phyloP scores from a whole-genome alignment of 2,888 invertebrate genomes.

The Drosophila melanosoma region DNA sequence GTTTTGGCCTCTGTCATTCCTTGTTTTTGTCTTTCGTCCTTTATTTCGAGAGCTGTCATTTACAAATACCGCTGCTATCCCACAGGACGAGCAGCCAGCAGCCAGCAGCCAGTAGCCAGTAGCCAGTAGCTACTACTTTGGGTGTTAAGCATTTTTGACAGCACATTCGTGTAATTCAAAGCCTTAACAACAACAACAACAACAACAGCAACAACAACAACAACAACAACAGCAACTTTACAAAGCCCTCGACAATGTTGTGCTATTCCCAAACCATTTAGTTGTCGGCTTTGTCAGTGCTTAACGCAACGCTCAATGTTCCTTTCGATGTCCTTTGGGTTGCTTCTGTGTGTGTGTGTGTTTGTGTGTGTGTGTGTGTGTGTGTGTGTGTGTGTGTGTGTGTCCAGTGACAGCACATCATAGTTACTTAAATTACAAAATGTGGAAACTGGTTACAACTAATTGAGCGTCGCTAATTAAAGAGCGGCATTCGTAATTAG shows the following conservation, averaged over 20 bases:
- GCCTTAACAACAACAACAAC: conserved; percentile 29
- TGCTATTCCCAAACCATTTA: conserved; percentile 61
- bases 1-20: conserved; percentile 29
- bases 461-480: conserved; percentile 33
- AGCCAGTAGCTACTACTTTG: conserved; percentile 26
- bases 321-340: conserved; percentile 3
- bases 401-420: conserved; percentile 35
- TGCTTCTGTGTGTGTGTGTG: background rate
- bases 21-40: conserved; percentile 22
- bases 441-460: conserved; percentile 14
- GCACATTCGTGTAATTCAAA: conserved; percentile 73
- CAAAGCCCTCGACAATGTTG: conserved; percentile 20
- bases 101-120: background rate
- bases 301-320: conserved; percentile 19
- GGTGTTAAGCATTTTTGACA: conserved; percentile 72
- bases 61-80: conserved; percentile 51
- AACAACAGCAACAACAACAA: background rate
- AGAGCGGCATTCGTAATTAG: conserved; percentile 14
- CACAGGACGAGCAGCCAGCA: conserved; percentile 23
- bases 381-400: background rate
- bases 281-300: conserved; percentile 68
- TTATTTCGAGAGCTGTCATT: conserved; percentile 56
- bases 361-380: background rate
- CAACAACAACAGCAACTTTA: conserved; percentile 12
- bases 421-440: conserved; percentile 21